A percentile compares a stretch with the other conserved stretches of the same genome.
These are phyloP conservation scores for Drosophila tsacasi DNA, from an alignment of 1,140 invertebrate species.

Conservation along the genomic window DNA sequence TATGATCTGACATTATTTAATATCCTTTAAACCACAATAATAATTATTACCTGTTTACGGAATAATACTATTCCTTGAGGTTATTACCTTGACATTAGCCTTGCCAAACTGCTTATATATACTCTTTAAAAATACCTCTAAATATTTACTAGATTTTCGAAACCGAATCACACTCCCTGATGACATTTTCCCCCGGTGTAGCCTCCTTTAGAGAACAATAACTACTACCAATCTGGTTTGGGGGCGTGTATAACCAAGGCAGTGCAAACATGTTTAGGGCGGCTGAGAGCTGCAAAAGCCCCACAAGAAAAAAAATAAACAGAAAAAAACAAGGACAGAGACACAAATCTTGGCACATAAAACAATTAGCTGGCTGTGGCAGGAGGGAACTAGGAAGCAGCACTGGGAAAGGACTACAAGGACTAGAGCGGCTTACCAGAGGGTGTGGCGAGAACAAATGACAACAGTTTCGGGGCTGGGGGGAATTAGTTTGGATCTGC, in stretches of 20 bases:
- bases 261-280: conserved; percentile 72
- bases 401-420: conserved; percentile 6
- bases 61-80: neutral
- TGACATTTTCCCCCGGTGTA: conserved; percentile 1
- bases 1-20: neutral
- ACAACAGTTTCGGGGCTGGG: conserved; percentile 51
- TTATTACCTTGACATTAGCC: too few species aligned
- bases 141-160: neutral
- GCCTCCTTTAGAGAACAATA: conserved; percentile 44
- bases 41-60: neutral
- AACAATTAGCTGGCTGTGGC: conserved; percentile 72
- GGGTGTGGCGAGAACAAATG: conserved; percentile 67
- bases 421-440: conserved; percentile 30
- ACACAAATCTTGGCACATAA: conserved; percentile 84
- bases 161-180: too few species aligned
- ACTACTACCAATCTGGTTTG: conserved; percentile 46
- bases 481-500: conserved; percentile 65
- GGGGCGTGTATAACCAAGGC: conserved; percentile 55
- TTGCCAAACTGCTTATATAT: neutral
- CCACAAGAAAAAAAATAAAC: neutral
- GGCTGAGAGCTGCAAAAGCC: conserved; percentile 40
- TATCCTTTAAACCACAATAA: neutral
- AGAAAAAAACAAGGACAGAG: conserved; percentile 57
- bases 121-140: neutral
- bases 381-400: conserved; percentile 1